Evolutionary conservation across 2,888 invertebrate species (phyloP).

Genomic region (Brenthis ino): DNA sequence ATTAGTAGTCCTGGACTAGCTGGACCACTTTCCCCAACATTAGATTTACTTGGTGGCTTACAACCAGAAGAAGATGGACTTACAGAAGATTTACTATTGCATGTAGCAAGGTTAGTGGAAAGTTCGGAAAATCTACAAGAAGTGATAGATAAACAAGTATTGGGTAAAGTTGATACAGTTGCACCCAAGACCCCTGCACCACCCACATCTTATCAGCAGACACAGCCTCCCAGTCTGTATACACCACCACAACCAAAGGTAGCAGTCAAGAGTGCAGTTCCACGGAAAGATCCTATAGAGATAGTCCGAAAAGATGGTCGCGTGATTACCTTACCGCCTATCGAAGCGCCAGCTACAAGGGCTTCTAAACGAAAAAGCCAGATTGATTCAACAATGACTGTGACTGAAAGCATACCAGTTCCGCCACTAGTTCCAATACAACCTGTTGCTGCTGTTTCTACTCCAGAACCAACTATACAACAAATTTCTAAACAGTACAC

Average conservation of each 20-base stretch:
- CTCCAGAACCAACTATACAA: slow-evolving; percentile 59
- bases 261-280: slow-evolving; percentile 54
- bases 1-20: slow-evolving; percentile 77
- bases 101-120: slow-evolving; percentile 88
- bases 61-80: slow-evolving; percentile 86
- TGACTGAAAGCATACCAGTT: slow-evolving; percentile 39
- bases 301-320: slow-evolving; percentile 88
- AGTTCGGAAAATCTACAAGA: slow-evolving; percentile 86
- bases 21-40: slow-evolving; percentile 82
- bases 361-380: slow-evolving; percentile 86
- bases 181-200: slow-evolving; percentile 49
- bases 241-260: slow-evolving; percentile 57
- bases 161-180: slow-evolving; percentile 72
- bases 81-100: slow-evolving; percentile 87
- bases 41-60: slow-evolving; percentile 81
- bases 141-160: slow-evolving; percentile 86
- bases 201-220: slow-evolving; percentile 46
- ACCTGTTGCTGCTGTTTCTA: slow-evolving; percentile 43
- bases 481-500: slow-evolving; percentile 66
- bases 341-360: slow-evolving; percentile 91
- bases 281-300: slow-evolving; percentile 85
- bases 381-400: slow-evolving; percentile 47
- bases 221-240: slow-evolving; percentile 50
- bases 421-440: slow-evolving; percentile 45
- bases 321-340: slow-evolving; percentile 89